Conservation (phyloP, 92 coral and sea anemone species). For the Umimayanthus chanpuru region DNA sequence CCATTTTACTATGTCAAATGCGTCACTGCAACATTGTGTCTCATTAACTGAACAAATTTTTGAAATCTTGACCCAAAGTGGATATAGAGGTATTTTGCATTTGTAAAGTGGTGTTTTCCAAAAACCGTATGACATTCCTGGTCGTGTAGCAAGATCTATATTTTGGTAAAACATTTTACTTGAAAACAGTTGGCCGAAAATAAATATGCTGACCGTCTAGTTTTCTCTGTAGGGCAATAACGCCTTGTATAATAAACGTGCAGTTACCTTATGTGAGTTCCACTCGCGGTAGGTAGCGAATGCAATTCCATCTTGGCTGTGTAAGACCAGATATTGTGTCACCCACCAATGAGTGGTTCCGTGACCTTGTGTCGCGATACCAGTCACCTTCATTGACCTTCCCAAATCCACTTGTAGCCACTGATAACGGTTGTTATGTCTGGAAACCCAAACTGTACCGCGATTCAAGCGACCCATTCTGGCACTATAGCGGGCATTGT, state of each 20-base stretch:
- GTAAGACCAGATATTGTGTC: conserved; percentile 46
- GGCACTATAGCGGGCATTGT: conserved; percentile 11
- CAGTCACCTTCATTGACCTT: conserved; percentile 54
- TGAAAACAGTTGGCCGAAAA: too few species aligned
- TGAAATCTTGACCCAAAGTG: too few species aligned
- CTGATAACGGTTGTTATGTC: conserved; percentile 35
- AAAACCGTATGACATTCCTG: too few species aligned
- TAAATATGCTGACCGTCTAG: too few species aligned
- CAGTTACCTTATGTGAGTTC: conserved; percentile 51
- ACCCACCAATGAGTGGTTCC: conserved; percentile 55
- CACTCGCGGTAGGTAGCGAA: conserved; percentile 52
- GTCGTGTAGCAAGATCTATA: too few species aligned
- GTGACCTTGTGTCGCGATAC: conserved; percentile 65
- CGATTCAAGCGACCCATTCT: conserved; percentile 29
- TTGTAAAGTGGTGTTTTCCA: too few species aligned
- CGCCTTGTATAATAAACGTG: neutral
- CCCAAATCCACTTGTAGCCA: conserved; percentile 66
- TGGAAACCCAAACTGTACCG: conserved; percentile 25
- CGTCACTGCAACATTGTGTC: too few species aligned
- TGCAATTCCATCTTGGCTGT: conserved; percentile 57
- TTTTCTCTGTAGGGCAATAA: too few species aligned
- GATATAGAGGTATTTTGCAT: too few species aligned
- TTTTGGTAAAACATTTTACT: too few species aligned
- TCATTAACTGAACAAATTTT: too few species aligned
- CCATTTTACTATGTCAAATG: too few species aligned